phyloP scores from a whole-genome alignment of 2,888 invertebrate species.

The Mystacides longicornis region DNA sequence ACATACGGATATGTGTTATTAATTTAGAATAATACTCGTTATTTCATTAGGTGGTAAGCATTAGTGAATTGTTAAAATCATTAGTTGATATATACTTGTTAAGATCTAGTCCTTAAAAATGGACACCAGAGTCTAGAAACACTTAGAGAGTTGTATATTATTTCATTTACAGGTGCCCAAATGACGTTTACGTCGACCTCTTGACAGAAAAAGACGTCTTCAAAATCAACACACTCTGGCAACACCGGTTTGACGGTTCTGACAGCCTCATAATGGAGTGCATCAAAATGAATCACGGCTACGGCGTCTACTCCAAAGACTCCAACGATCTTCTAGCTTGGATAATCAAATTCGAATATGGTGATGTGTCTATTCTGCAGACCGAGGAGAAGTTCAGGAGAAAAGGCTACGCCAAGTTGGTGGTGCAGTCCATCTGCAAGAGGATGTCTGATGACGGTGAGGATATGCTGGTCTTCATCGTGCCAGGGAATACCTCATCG shows the following conservation, averaged over 20 bases:
- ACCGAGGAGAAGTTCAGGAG: constrained; percentile 32
- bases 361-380: constrained; percentile 33
- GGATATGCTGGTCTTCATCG: constrained; percentile 29
- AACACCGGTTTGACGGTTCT: constrained; percentile 26
- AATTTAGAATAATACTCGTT: too few relatives aligned
- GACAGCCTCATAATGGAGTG: constrained; percentile 30
- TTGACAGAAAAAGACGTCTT: constrained; percentile 30
- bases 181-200: constrained; percentile 32
- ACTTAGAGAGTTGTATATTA: not conserved
- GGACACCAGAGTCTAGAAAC: not conserved
- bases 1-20: too few relatives aligned
- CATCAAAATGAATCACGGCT: constrained; percentile 33
- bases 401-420: constrained; percentile 34
- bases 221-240: constrained; percentile 26
- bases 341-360: constrained; percentile 33
- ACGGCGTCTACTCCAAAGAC: constrained; percentile 34
- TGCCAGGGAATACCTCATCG: constrained; percentile 31
- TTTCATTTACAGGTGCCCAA: constrained; percentile 29
- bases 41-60: too few relatives aligned
- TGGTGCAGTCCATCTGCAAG: constrained; percentile 32
- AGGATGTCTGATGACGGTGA: constrained; percentile 32
- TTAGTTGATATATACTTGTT: too few relatives aligned
- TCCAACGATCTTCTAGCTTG: constrained; percentile 34
- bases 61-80: too few relatives aligned
- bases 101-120: too few relatives aligned